Base-by-base conservation (phyloP, 2,888 invertebrate genomes). In the Stenoptilia bipunctidactyla region DNA sequence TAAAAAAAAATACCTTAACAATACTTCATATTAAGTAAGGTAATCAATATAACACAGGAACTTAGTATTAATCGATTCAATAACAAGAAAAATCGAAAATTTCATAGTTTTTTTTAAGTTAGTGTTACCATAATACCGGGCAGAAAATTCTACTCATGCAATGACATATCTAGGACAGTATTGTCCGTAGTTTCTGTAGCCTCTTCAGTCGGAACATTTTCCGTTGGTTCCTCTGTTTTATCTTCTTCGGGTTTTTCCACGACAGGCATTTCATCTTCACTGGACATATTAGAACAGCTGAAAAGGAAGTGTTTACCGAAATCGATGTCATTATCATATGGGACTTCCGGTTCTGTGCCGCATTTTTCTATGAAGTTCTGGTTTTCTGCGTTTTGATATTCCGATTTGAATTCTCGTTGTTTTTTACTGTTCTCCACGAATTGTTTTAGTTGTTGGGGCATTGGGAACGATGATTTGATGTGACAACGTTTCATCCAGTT, bases 401-500 rank as follows among this genome's bases (percentile, higher is more conserved):
- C 55, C 14, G 50, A 56, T 40, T 68, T 65, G 45, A 62, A 68
- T 49, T 82, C 82, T 13, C 84, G 76, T 44, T 82, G 82, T 45
- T 71, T 76, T 43, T 79, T 82, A 61, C 82, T 83, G 52, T 86
- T 86, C 39, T 85, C 86, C 0, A 86, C 86, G 42, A 86, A 86
- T 39, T 86, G 85, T 41, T 85, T 84, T 0, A 87, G 54, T 43
- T 87, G 86, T 30, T 85, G 84, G 1, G 86, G 86, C 86, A 87
- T 86, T 0, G 86, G 86, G 60, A 84, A 86, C 1, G 86, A 85
- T 0, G 86, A 86, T 42, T 87, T 86, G 10, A 87, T 87, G 61
- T 86, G 85, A 56, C 86, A 86, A 0, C 87, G 66, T 48, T 87
- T 87, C 87, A 87, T 87, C 86, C 87, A 88, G 61, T 87, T 87